These are phyloP conservation scores for Saccopteryx leptura DNA, from an alignment of 2,113 vertebrate species.

Conservation along the genomic window DNA sequence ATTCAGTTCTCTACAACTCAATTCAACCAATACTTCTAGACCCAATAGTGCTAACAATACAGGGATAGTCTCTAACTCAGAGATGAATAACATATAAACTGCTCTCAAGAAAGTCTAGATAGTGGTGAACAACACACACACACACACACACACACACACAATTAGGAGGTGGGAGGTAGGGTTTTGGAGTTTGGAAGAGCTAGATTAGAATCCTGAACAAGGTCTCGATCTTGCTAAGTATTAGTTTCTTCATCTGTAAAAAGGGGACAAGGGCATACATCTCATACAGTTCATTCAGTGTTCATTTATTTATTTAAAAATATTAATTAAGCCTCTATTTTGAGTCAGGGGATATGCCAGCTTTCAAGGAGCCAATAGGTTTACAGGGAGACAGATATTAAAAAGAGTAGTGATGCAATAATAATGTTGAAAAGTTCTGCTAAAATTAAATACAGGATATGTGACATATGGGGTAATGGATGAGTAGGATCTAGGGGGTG, in stretches of 20 bases:
- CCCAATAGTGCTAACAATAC: neutral
- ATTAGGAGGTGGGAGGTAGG: neutral
- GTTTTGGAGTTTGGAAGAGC: neutral
- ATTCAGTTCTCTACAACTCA: conserved; percentile 24
- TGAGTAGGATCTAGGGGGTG: neutral
- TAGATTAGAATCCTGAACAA: neutral
- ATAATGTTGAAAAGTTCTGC: neutral
- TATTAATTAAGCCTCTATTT: neutral
- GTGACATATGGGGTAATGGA: neutral
- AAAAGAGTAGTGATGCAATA: neutral
- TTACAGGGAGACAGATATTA: neutral
- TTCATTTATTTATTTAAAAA: conserved; percentile 19
- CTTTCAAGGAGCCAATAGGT: neutral
- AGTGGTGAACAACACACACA: neutral
- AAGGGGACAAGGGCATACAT: neutral
- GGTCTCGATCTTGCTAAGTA: neutral
- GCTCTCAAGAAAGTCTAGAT: neutral
- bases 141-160: neutral
- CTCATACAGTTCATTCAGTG: neutral
- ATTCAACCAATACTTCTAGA: conserved; percentile 44
- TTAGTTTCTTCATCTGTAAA: neutral
- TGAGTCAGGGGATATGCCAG: neutral
- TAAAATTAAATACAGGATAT: neutral
- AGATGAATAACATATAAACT: conserved; percentile 33
- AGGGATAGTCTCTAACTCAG: conserved; percentile 2